Evolutionary conservation across 1,140 invertebrate genomes (phyloP).

Genomic region (Bombus confusus): DNA sequence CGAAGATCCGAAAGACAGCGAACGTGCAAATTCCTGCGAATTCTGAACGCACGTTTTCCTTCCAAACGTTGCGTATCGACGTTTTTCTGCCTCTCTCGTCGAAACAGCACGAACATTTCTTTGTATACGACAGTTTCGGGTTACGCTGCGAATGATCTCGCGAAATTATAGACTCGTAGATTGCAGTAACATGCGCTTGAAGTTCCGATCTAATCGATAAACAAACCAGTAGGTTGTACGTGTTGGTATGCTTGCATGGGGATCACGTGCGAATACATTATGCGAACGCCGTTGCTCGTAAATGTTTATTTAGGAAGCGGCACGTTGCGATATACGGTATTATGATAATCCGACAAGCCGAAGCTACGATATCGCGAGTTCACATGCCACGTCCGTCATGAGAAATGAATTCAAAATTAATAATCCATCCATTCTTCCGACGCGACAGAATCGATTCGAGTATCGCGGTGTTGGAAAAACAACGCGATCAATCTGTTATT

Average conservation of each 20-base stretch:
- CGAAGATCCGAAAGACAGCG: too few species aligned
- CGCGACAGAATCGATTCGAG: not conserved
- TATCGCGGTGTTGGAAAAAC: not conserved
- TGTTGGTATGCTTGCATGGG: constrained; percentile 24
- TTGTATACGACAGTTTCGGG: not conserved
- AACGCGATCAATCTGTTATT: not conserved
- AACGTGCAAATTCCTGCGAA: too few species aligned
- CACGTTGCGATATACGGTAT: constrained; percentile 48
- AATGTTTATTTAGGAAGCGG: constrained; percentile 66
- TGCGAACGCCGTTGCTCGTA: constrained; percentile 49
- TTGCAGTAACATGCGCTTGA: constrained; percentile 37
- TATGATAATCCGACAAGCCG: constrained; percentile 57
- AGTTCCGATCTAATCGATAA: constrained; percentile 61
- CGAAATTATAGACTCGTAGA: constrained; percentile 37
- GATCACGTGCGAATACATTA: constrained; percentile 65
- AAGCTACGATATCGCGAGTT: constrained; percentile 34
- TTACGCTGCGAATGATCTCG: constrained; percentile 4
- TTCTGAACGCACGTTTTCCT: too few species aligned
- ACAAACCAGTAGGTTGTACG: constrained; percentile 37
- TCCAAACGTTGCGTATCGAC: too few species aligned
- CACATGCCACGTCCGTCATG: constrained; percentile 21
- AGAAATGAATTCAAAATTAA: constrained; percentile 49
- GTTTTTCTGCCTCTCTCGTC: too few species aligned
- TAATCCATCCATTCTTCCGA: not conserved
- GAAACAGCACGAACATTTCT: too few species aligned